A percentile compares a stretch with the other conserved stretches of the same genome.
Evolutionary conservation across 2,797 vertebrate genomes (phyloP).

Genomic region (Pachyuromys duprasi): DNA sequence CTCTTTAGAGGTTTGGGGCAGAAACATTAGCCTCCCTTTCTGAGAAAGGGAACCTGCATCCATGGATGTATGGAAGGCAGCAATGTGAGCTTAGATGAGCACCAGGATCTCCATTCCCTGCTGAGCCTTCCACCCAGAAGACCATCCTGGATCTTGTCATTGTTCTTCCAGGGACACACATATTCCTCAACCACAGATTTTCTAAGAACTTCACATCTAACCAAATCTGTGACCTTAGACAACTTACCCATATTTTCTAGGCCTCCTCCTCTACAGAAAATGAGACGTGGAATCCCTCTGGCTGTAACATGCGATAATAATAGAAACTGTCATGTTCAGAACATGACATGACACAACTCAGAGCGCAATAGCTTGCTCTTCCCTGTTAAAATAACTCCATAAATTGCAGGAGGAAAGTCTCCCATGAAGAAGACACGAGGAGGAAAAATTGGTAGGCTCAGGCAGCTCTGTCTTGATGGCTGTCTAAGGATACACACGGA

Average conservation of each 20-base stretch:
- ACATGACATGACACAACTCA: background rate
- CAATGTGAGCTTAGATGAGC: background rate
- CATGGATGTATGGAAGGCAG: background rate
- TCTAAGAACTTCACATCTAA: constrained; percentile 58
- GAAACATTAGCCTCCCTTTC: background rate
- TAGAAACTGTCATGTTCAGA: background rate
- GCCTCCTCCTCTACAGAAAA: background rate
- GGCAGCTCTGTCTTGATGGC: background rate
- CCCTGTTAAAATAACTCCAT: background rate
- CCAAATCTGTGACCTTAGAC: constrained; percentile 13
- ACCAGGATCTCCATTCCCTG: constrained; percentile 9
- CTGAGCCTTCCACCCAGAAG: constrained; percentile 1
- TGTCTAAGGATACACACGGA: background rate
- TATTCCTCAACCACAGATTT: constrained; percentile 43
- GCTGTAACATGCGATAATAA: background rate
- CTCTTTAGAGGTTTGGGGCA: background rate
- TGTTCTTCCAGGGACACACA: constrained; percentile 52
- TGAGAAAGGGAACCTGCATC: background rate
- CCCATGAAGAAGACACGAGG: background rate
- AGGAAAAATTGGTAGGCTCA: background rate
- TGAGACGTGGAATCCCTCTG: background rate
- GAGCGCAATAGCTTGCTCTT: background rate
- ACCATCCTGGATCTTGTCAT: constrained; percentile 29
- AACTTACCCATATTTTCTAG: background rate
- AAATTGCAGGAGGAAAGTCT: background rate